Conservation (phyloP, 2,797 vertebrate genomes). For the Smutsia temminckii region DNA sequence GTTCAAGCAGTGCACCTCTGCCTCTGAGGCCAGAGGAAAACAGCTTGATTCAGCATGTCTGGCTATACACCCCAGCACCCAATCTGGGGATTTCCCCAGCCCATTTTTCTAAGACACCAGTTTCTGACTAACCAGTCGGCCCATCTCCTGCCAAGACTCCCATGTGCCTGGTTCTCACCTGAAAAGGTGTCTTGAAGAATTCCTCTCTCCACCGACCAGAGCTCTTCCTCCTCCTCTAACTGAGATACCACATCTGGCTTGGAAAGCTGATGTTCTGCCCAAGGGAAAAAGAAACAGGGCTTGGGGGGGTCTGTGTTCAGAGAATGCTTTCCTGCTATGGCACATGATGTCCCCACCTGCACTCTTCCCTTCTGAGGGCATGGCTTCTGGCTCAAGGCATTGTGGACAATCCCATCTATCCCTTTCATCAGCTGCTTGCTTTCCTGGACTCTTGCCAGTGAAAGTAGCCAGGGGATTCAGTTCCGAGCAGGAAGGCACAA, state of each 20-base stretch:
- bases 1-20: neutral
- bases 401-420: neutral
- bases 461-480: neutral
- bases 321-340: neutral
- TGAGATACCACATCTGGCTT: constrained; percentile 77
- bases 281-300: constrained; percentile 66
- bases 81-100: neutral
- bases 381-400: neutral
- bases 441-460: neutral
- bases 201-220: constrained; percentile 64
- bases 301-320: constrained; percentile 40
- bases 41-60: neutral
- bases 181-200: constrained; percentile 56
- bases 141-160: neutral
- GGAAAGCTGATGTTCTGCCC: constrained; percentile 77
- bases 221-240: constrained; percentile 76
- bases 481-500: neutral
- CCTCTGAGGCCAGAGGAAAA: neutral
- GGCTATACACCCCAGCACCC: neutral
- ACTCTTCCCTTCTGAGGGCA: neutral
- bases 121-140: neutral
- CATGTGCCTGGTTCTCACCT: constrained; percentile 69
- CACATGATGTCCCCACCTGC: neutral
- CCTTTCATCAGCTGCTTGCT: neutral
- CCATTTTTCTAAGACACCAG: neutral